Percentiles rank a stretch among this genome's conserved stretches.
These are phyloP conservation scores for Orius insidiosus DNA, from an alignment of 1,140 invertebrate genomes.

Conservation along the genomic window DNA sequence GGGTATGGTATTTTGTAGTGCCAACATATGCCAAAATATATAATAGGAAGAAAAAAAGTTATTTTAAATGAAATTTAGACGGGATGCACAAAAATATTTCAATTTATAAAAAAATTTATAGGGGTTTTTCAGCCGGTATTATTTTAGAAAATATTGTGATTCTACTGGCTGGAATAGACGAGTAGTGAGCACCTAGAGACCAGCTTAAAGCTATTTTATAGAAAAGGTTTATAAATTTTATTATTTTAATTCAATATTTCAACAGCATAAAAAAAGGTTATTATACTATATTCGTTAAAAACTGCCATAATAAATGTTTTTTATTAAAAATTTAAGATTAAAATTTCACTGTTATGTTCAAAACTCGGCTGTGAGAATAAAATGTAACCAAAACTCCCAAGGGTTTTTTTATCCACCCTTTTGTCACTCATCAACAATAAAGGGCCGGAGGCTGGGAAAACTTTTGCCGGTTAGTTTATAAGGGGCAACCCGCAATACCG, in stretches of 20 bases:
- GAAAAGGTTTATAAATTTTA: too few relatives aligned
- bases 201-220: not conserved
- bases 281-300: not conserved
- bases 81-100: not conserved
- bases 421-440: too few relatives aligned
- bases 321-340: slow-evolving; percentile 7
- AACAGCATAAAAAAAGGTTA: too few relatives aligned
- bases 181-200: not conserved
- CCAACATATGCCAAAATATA: not conserved
- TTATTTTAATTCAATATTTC: too few relatives aligned
- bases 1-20: not conserved
- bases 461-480: too few relatives aligned
- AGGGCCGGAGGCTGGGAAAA: too few relatives aligned
- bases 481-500: too few relatives aligned
- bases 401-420: too few relatives aligned
- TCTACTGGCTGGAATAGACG: slow-evolving; percentile 1
- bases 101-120: not conserved
- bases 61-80: not conserved
- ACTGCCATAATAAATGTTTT: slow-evolving; percentile 12
- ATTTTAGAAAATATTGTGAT: not conserved
- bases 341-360: slow-evolving; percentile 13
- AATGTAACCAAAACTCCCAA: not conserved
- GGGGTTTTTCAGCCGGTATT: not conserved
- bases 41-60: not conserved
- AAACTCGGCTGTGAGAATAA: slow-evolving; percentile 16